phyloP scores from a whole-genome alignment of 2,888 invertebrate genomes.

The Melanotus villosus region DNA sequence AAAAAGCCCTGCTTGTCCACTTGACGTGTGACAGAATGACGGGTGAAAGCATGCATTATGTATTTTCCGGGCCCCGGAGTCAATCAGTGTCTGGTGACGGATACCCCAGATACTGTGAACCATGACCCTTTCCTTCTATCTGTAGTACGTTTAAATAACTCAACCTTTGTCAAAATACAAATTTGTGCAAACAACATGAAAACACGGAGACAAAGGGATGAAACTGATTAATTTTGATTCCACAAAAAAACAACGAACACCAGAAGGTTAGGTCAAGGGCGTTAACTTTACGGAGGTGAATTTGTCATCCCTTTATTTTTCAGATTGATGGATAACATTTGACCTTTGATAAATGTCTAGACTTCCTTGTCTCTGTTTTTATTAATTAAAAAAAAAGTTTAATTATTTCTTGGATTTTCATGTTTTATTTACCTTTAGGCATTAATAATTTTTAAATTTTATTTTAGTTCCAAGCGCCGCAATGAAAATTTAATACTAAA shows the following conservation, averaged over 20 bases:
- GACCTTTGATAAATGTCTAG: background rate
- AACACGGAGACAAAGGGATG: conserved; percentile 7
- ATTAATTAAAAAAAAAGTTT: no score
- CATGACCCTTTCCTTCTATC: conserved; percentile 43
- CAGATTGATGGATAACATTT: background rate
- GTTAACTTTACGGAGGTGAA: background rate
- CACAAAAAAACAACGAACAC: background rate
- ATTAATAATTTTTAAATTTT: no score
- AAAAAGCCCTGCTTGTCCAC: conserved; percentile 40
- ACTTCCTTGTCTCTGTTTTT: background rate
- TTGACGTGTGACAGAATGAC: conserved; percentile 51
- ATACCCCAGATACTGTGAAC: conserved; percentile 50
- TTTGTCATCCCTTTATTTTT: conserved; percentile 6
- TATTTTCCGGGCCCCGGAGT: conserved; percentile 57
- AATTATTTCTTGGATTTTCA: no score
- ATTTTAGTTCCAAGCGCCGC: no score
- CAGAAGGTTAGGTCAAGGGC: conserved; percentile 31
- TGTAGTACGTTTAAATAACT: conserved; percentile 34
- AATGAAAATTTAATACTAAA: no score
- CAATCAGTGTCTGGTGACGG: conserved; percentile 61
- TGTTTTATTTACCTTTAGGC: no score
- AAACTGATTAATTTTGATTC: conserved; percentile 23
- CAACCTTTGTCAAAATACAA: conserved; percentile 41
- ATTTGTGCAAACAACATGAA: conserved; percentile 19
- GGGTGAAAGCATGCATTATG: conserved; percentile 56